Conservation (phyloP, 2,797 vertebrate species). For the Sebastes oblongus region DNA sequence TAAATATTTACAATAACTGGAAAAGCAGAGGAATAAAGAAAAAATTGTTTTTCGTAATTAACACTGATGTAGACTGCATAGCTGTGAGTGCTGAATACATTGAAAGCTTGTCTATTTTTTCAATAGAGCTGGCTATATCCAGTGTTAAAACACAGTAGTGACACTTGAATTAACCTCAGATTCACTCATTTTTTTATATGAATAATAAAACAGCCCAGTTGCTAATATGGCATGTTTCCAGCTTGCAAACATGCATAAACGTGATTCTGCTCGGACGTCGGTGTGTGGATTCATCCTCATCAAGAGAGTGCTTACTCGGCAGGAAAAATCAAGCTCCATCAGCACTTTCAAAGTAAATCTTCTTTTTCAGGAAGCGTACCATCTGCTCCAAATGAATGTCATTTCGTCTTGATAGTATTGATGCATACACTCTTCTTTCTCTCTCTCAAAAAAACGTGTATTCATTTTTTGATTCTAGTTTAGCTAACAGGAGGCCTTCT, state of each 20-base stretch:
- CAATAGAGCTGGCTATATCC: not conserved
- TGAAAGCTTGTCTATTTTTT: not conserved
- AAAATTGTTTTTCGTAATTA: not conserved
- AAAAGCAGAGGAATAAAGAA: not conserved
- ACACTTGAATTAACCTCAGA: constrained; percentile 36
- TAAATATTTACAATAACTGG: not conserved
- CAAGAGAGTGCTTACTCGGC: constrained; percentile 37
- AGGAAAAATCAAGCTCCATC: constrained; percentile 21
- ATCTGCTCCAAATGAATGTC: constrained; percentile 22
- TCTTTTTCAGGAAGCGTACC: constrained; percentile 5
- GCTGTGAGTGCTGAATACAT: not conserved
- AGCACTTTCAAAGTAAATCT: constrained; percentile 35
- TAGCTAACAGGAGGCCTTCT: not conserved
- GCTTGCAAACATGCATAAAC: constrained; percentile 38
- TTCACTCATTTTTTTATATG: constrained; percentile 13
- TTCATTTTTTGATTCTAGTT: not conserved
- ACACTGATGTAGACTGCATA: not conserved
- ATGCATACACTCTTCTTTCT: not conserved
- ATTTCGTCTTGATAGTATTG: not conserved
- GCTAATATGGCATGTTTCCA: constrained; percentile 40
- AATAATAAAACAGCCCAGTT: constrained; percentile 24
- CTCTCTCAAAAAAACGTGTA: not conserved
- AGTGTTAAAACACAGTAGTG: constrained; percentile 17
- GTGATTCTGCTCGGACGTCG: constrained; percentile 14
- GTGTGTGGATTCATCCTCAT: constrained; percentile 30